Conservation (phyloP, 2,113 vertebrate genomes). For the Glaucomys volans region DNA sequence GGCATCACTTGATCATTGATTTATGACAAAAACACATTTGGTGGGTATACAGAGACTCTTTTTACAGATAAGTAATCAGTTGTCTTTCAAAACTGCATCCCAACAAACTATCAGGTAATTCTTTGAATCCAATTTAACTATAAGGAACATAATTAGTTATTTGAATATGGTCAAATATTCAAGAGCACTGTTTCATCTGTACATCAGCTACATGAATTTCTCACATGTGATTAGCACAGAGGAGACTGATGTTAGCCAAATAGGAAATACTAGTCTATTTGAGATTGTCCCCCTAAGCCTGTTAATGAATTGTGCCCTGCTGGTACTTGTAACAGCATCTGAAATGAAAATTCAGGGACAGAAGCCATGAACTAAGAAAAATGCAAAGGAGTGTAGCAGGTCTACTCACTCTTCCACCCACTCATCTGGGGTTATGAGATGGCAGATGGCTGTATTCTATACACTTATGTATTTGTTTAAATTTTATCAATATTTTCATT, state of each 20-base stretch:
- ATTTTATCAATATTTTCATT: neutral
- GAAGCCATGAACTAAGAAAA: neutral
- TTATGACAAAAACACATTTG: neutral
- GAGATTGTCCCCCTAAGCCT: fast-evolving
- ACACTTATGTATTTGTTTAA: neutral
- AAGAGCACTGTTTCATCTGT: neutral
- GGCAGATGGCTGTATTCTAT: neutral
- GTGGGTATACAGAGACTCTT: neutral
- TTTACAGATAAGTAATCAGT: neutral
- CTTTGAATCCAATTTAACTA: neutral
- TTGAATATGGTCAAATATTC: neutral
- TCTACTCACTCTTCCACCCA: neutral
- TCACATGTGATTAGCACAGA: neutral
- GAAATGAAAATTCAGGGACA: neutral
- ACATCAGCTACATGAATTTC: neutral
- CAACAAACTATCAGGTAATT: neutral
- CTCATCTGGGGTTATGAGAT: neutral
- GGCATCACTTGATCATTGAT: neutral
- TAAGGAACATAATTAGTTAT: neutral
- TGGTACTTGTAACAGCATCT: neutral
- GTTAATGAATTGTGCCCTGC: neutral
- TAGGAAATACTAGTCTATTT: neutral
- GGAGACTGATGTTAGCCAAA: neutral
- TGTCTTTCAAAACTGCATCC: neutral
- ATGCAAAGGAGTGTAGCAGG: too few species aligned